Conservation (phyloP, 1,140 invertebrate species). For the Acromyrmex charruanus region DNA sequence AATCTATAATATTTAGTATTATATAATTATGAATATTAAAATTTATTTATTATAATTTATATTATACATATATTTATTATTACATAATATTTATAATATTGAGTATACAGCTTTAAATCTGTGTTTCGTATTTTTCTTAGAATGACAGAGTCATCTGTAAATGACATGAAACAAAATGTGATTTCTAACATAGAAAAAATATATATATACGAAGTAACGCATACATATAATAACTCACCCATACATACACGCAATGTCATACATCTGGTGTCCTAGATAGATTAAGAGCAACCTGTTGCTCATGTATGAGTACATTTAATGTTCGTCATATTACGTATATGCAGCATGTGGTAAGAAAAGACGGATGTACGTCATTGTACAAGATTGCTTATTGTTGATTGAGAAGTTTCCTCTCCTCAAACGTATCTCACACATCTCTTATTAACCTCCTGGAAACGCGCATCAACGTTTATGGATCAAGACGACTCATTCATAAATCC, state of each 20-base stretch:
- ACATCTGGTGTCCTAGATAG: constrained; percentile 53
- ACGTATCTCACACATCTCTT: background rate
- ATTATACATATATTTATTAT: too few species aligned
- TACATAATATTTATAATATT: background rate
- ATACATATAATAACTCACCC: background rate
- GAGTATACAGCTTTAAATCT: background rate
- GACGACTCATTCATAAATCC: background rate
- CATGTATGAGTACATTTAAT: background rate
- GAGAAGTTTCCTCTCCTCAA: background rate
- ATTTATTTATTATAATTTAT: too few species aligned
- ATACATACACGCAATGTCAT: background rate
- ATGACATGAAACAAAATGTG: background rate
- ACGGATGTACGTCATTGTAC: background rate
- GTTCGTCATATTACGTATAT: background rate
- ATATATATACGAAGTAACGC: background rate
- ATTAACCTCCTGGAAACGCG: background rate
- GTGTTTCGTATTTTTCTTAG: background rate
- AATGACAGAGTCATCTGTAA: background rate
- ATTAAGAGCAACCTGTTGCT: constrained; percentile 65
- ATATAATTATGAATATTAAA: too few species aligned
- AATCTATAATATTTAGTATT: background rate
- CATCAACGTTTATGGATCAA: background rate
- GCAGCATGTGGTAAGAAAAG: background rate
- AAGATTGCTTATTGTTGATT: constrained; percentile 13
- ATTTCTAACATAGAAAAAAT: background rate